Conservation (phyloP, 2,888 invertebrate species). For the Lithophane leautieri region DNA sequence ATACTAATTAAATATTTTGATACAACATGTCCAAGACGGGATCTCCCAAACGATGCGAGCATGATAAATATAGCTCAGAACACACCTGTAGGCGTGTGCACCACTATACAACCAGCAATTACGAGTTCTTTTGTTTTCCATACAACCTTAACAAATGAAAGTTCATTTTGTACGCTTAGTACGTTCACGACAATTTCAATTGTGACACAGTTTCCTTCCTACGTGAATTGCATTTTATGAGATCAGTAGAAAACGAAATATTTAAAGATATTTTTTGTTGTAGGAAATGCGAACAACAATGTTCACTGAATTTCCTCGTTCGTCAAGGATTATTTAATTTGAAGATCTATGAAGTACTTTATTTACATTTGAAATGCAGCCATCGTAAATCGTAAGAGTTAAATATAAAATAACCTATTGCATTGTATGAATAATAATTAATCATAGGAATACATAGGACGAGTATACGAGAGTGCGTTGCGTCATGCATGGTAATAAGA, state of each 20-base stretch:
- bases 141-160: conserved; percentile 52
- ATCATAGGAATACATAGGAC: conserved; percentile 76
- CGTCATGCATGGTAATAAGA: conserved; percentile 88
- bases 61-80: conserved; percentile 53
- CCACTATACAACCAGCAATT: conserved; percentile 38
- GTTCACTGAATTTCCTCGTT: conserved; percentile 47
- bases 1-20: conserved; percentile 68
- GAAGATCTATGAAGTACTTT: conserved; percentile 32
- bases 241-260: conserved; percentile 37
- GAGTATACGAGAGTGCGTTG: conserved; percentile 80
- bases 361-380: conserved; percentile 63
- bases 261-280: conserved; percentile 23
- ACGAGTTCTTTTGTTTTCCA: conserved; percentile 49
- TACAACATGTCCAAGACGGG: conserved; percentile 54
- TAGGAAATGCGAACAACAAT: conserved; percentile 42
- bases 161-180: conserved; percentile 51
- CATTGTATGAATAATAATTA: conserved; percentile 82
- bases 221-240: conserved; percentile 56
- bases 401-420: conserved; percentile 76
- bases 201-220: conserved; percentile 57
- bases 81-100: conserved; percentile 50
- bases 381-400: conserved; percentile 70
- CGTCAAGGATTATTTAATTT: conserved; percentile 55
- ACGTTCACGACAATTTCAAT: conserved; percentile 48
- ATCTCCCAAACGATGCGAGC: conserved; percentile 41